phyloP scores from a whole-genome alignment of 2,113 vertebrate genomes.

The Acrocephalus arundinaceus region DNA sequence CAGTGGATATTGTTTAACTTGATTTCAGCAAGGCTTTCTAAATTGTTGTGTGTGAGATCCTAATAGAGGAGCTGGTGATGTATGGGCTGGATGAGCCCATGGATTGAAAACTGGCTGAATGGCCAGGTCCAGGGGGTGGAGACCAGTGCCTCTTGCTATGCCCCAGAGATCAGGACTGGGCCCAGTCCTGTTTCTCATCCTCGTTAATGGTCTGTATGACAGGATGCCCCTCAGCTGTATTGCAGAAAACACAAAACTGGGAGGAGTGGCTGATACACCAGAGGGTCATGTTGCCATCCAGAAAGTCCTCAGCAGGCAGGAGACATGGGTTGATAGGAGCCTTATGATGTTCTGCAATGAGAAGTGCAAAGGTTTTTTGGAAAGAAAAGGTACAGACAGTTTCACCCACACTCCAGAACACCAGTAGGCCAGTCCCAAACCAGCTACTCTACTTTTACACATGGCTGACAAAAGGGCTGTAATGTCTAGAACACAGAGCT shows the following conservation, averaged over 20 bases:
- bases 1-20: background rate
- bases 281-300: rapidly evolving
- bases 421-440: background rate
- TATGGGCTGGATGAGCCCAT: background rate
- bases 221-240: background rate
- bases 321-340: background rate
- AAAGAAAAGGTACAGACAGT: background rate
- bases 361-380: background rate
- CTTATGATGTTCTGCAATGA: background rate
- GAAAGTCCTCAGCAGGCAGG: background rate
- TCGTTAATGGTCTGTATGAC: background rate
- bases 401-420: background rate
- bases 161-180: background rate
- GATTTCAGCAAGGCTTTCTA: background rate
- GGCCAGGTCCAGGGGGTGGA: background rate
- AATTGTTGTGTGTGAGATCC: background rate
- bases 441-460: background rate
- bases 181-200: background rate
- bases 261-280: background rate
- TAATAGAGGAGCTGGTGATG: background rate
- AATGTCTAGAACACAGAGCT: background rate
- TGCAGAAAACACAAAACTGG: background rate
- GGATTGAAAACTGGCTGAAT: background rate
- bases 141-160: background rate
- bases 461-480: background rate